Percentiles rank a stretch among this genome's conserved stretches.
phyloP scores from a whole-genome alignment of 2,113 vertebrate genomes.

The Prionailurus viverrinus region DNA sequence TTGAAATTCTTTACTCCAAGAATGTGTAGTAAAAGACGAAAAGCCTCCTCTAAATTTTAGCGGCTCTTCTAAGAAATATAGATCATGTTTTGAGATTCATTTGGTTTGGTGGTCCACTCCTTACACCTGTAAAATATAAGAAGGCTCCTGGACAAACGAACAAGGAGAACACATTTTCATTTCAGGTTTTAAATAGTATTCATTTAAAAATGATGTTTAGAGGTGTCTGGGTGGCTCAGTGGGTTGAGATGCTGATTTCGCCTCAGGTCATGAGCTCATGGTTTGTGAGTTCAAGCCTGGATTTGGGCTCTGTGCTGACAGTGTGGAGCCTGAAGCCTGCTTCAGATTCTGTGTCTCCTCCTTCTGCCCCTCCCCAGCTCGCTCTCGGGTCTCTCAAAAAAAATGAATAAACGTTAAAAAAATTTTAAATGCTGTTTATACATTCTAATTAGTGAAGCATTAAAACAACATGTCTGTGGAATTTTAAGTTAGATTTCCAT shows the following conservation, averaged over 20 bases:
- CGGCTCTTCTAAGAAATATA: not conserved
- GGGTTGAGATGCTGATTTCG: no score
- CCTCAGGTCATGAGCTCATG: no score
- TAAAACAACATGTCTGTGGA: not conserved
- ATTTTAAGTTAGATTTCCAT: slow-evolving; percentile 11
- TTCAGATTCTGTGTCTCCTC: no score
- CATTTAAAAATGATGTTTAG: not conserved
- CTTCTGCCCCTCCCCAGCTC: no score
- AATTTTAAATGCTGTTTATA: not conserved
- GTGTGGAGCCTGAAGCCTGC: no score
- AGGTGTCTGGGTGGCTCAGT: no score
- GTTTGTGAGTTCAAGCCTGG: no score
- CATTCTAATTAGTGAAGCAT: not conserved
- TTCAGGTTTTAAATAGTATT: not conserved
- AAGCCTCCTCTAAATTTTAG: slow-evolving; percentile 13
- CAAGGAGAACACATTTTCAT: not conserved
- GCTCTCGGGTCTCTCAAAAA: no score
- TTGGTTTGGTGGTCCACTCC: not conserved
- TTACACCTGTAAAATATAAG: not conserved
- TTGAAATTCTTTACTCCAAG: slow-evolving; percentile 26
- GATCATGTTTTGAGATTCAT: not conserved
- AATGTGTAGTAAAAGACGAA: not conserved
- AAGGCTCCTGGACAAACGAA: not conserved
- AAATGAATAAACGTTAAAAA: no score
- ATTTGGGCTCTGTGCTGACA: no score